phyloP scores from a whole-genome alignment of 2,888 invertebrate genomes.

The Pomacea canaliculata region DNA sequence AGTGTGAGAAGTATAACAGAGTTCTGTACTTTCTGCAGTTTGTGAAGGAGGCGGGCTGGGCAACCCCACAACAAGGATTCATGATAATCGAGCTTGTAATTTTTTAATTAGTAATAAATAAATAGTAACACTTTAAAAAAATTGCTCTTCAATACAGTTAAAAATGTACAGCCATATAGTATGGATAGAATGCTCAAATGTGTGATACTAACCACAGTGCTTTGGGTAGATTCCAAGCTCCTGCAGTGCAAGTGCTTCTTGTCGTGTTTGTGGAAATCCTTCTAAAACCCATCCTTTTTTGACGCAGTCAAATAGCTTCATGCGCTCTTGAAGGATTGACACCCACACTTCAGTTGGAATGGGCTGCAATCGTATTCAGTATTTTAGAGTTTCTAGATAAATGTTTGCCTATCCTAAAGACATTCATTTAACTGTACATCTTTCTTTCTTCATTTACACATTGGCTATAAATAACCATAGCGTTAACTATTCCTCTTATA shows the following conservation, averaged over 20 bases:
- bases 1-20: no score
- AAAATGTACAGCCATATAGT: not conserved
- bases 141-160: not conserved
- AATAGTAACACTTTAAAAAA: not conserved
- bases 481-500: no score
- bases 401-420: no score
- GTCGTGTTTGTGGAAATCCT: constrained; percentile 66
- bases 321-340: constrained; percentile 59
- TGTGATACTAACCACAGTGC: constrained; percentile 62
- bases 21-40: no score
- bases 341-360: constrained; percentile 65
- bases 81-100: no score
- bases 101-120: not conserved
- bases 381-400: no score
- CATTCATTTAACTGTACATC: no score
- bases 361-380: constrained; percentile 38
- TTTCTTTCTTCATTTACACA: not conserved
- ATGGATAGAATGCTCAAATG: not conserved
- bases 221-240: constrained; percentile 66
- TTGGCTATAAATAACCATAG: not conserved
- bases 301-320: constrained; percentile 65
- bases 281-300: constrained; percentile 70
- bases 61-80: no score
- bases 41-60: no score
- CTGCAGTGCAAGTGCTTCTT: constrained; percentile 67